phyloP scores from a whole-genome alignment of 1,140 invertebrate species.

The Acromyrmex heyeri region DNA sequence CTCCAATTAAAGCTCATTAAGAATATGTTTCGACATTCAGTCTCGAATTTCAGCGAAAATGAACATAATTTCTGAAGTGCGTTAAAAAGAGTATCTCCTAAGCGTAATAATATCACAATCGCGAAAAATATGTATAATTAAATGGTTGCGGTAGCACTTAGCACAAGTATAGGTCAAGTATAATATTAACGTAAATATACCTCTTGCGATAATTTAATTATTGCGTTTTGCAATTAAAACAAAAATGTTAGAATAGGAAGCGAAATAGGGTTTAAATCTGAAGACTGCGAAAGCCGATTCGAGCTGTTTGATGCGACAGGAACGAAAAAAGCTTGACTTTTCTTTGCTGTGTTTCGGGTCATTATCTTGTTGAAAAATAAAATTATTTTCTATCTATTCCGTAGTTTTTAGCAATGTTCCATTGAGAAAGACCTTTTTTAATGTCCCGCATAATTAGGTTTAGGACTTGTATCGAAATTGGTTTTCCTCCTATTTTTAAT shows the following conservation, averaged over 20 bases:
- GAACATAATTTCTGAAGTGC: neutral
- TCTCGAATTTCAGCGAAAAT: slow-evolving; percentile 9
- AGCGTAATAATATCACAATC: neutral
- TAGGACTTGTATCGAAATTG: too few species aligned
- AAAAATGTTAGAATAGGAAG: neutral
- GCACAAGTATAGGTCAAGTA: neutral
- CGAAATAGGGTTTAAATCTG: too few species aligned
- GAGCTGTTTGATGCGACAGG: too few species aligned
- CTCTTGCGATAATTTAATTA: slow-evolving; percentile 40
- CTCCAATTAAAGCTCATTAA: slow-evolving; percentile 78
- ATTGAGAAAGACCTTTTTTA: too few species aligned
- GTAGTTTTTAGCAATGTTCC: too few species aligned
- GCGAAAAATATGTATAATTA: slow-evolving; percentile 28
- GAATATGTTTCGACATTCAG: slow-evolving; percentile 60
- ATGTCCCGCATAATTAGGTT: too few species aligned
- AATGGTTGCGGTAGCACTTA: neutral
- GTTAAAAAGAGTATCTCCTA: slow-evolving; percentile 21
- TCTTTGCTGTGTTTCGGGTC: too few species aligned
- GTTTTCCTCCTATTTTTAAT: too few species aligned
- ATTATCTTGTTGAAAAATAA: neutral
- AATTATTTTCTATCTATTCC: neutral
- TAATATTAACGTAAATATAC: neutral
- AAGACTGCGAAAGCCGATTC: too few species aligned
- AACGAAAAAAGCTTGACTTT: too few species aligned
- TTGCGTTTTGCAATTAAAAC: neutral